Evolutionary conservation across 1,140 invertebrate genomes (phyloP).

Genomic region (Drosophila pseudoananassae): DNA sequence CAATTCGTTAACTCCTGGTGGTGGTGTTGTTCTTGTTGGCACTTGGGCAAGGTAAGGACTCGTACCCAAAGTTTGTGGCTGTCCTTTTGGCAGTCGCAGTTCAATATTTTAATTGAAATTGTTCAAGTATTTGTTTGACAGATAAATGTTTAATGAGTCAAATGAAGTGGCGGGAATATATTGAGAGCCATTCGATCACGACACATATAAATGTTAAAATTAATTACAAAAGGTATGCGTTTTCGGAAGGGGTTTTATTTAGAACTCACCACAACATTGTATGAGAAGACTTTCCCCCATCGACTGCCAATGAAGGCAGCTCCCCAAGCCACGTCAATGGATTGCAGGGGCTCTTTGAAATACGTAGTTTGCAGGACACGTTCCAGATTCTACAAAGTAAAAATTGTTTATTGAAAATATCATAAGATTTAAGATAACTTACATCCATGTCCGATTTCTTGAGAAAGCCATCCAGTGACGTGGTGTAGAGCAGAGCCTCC

Average conservation of each 20-base stretch:
- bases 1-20: constrained; percentile 67
- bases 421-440: not conserved
- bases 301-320: constrained; percentile 74
- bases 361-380: constrained; percentile 67
- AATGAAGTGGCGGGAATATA: constrained; percentile 52
- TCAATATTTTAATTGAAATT: constrained; percentile 80
- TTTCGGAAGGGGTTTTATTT: not conserved
- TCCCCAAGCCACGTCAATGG: constrained; percentile 74
- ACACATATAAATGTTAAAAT: not conserved
- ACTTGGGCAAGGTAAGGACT: constrained; percentile 58
- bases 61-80: constrained; percentile 23
- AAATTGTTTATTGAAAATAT: not conserved
- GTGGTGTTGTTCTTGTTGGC: constrained; percentile 22
- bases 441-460: constrained; percentile 76
- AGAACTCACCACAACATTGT: constrained; percentile 67
- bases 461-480: constrained; percentile 75
- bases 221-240: too few relatives aligned
- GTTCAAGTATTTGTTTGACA: constrained; percentile 76
- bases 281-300: constrained; percentile 75
- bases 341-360: constrained; percentile 76
- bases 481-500: constrained; percentile 65
- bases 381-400: constrained; percentile 60
- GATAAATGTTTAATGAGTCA: constrained; percentile 76
- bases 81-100: constrained; percentile 35
- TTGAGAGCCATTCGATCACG: constrained; percentile 22